Evolutionary conservation across 35 echinoderm and acorn worm genomes (phyloP), one percentile per base, ranked within the genome.

Genomic region (Eucidaris tribuloides): DNA sequence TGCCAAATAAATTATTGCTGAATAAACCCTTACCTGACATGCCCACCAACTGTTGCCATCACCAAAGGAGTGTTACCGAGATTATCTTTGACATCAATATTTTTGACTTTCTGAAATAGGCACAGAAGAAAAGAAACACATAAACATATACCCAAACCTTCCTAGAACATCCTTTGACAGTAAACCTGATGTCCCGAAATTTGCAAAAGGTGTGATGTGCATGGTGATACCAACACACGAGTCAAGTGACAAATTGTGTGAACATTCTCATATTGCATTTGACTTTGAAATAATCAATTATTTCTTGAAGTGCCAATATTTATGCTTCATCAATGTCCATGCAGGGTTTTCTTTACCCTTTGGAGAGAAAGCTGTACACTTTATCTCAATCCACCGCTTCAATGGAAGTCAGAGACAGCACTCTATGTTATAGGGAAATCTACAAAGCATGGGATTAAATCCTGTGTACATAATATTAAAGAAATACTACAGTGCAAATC

Each of bases 11-110:
- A 7, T 42, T 36, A 40, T 65, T 39, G 35, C 20, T 62, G n/a
- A n/a, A n/a, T n/a, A n/a, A n/a, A n/a, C n/a, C 76, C 81, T 83
- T 40, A 97, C 94, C 94, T 97, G 86, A 92, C 88, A 82, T 97
- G 86, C 20, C 82, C 86, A 48, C 94, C 94, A 65, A 84, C 41
- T 15, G 71, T 76, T 36, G 94, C 94, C 79, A 92, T 72, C 15
- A 74, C 86, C 17, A 97, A 62, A 3, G 94, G 89, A 43, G 94
- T 97, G 77, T 97, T 97, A 14, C 90, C 89, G 71, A 84, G 42
- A 29, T 74, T 78, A 49, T 97, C 94, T 68, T 65, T 79, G 11
- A 62, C 86, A 78, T 97, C 90, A 42, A 82, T 50, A 77, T 90
- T 71, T 64, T 50, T 87, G 9, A 86, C 46, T 42, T 46, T 42